Evolutionary conservation across 2,113 vertebrate genomes (phyloP), one percentile per base, ranked within the genome.

Genomic region (Panthera uncia): DNA sequence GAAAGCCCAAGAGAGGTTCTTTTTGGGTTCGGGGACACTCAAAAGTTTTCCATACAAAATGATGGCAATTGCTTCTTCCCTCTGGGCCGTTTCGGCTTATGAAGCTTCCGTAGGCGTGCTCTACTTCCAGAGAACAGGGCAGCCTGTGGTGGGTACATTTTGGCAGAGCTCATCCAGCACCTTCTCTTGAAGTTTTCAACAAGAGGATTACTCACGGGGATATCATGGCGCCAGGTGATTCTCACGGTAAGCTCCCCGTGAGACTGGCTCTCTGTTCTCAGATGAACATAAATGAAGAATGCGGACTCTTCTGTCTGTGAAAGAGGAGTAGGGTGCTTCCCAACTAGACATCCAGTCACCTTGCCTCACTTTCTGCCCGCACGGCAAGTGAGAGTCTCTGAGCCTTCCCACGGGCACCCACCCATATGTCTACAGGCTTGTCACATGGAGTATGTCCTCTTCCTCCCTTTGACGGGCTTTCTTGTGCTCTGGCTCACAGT

Each of bases 401-500:
- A 80, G 36, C 97, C 91, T 86, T 96, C 71, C 87, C 74, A 71
- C 57, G 91, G 95, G 81, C 63, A 76, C 87, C 98, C 65, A 7
- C 87, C 98, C 65, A 7, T 33, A 33, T 15, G 9, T 29, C 31
- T 15, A 19, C 10, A 3, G n/a, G 0, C 4, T 18, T 63, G 25
- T n/a, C 15, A 41, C 2, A 2, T 2, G 38, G 38, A 55, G 16
- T 36, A n/a, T n/a, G 38, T 33, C 73, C 14, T 63, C 91, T 74
- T 95, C 23, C 41, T 83, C 78, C 71, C 48, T 23, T n/a, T 29
- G 23, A 76, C 50, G 2, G 38, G 50, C 52, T 74, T 36, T 76
- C 69, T 92, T 89, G 97, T 95, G 89, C 96, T 98, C 97, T 98
- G 88, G 98, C 88, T 97, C 96, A 88, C 81, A 97, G 90, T 95